phyloP scores from a whole-genome alignment of 2,797 vertebrate species.

The Cynodonichthys magdalenae region DNA sequence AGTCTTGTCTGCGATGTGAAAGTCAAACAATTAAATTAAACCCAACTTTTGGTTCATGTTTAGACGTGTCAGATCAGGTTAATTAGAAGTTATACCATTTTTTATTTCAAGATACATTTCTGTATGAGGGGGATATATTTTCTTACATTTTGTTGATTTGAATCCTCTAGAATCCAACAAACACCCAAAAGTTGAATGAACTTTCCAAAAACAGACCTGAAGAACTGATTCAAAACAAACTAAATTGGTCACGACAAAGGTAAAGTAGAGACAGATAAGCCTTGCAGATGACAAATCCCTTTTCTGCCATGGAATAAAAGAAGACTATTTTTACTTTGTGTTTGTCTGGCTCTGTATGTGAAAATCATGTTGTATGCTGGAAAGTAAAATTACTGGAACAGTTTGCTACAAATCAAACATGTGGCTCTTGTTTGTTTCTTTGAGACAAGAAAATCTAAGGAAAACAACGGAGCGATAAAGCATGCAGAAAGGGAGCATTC shows the following conservation, averaged over 20 bases:
- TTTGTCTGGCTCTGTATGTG: constrained; percentile 39
- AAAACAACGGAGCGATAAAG: constrained; percentile 60
- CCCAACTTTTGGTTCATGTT: background rate
- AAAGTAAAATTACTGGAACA: constrained; percentile 51
- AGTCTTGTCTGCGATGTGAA: background rate
- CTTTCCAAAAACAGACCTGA: too few species aligned
- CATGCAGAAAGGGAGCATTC: constrained; percentile 40
- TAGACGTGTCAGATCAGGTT: background rate
- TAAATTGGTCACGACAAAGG: too few species aligned
- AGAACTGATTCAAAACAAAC: too few species aligned
- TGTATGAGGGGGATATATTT: too few species aligned
- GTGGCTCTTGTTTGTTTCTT: constrained; percentile 65
- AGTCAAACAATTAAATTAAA: background rate
- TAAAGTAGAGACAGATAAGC: too few species aligned
- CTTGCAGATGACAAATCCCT: too few species aligned
- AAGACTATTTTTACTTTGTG: background rate
- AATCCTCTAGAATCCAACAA: too few species aligned
- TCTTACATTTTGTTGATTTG: too few species aligned
- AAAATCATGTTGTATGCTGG: constrained; percentile 42
- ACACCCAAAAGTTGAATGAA: too few species aligned
- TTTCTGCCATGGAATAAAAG: too few species aligned
- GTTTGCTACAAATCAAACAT: constrained; percentile 69
- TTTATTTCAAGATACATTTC: too few species aligned
- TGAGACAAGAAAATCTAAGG: constrained; percentile 58
- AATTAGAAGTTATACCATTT: too few species aligned